Conservation (phyloP, 2,113 vertebrate species). For the Thunnus maccoyii region DNA sequence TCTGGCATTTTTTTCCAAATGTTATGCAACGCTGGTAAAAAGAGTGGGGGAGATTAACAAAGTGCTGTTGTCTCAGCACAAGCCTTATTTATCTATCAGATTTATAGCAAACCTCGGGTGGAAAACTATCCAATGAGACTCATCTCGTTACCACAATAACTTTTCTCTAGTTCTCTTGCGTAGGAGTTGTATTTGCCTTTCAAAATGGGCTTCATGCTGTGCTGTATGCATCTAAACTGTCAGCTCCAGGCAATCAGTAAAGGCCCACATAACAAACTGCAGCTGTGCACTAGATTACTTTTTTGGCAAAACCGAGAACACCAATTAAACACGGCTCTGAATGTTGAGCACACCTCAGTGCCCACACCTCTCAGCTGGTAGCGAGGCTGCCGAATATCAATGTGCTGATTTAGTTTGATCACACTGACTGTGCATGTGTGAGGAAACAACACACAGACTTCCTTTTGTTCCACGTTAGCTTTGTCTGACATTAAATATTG, state of each 20-base stretch:
- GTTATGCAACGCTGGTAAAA: background rate
- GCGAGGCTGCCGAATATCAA: background rate
- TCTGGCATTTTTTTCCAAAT: background rate
- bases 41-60: background rate
- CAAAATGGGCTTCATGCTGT: slow-evolving; percentile 21
- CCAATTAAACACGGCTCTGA: slow-evolving; percentile 41
- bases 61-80: background rate
- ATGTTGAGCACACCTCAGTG: slow-evolving; percentile 34
- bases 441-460: background rate
- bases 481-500: slow-evolving; percentile 11
- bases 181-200: slow-evolving; percentile 23
- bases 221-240: slow-evolving; percentile 28
- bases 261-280: slow-evolving; percentile 25
- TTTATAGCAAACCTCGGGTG: slow-evolving; percentile 3
- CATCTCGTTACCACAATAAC: background rate
- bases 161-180: slow-evolving; percentile 7
- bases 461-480: background rate
- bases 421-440: background rate
- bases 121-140: slow-evolving; percentile 13
- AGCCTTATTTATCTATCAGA: background rate
- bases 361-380: background rate
- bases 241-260: slow-evolving; percentile 29
- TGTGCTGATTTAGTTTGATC: slow-evolving; percentile 25
- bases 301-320: slow-evolving; percentile 33
- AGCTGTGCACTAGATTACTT: slow-evolving; percentile 59